These are phyloP conservation scores for Tenthredo amoena DNA, from an alignment of 2,888 invertebrate genomes.

Conservation along the genomic window DNA sequence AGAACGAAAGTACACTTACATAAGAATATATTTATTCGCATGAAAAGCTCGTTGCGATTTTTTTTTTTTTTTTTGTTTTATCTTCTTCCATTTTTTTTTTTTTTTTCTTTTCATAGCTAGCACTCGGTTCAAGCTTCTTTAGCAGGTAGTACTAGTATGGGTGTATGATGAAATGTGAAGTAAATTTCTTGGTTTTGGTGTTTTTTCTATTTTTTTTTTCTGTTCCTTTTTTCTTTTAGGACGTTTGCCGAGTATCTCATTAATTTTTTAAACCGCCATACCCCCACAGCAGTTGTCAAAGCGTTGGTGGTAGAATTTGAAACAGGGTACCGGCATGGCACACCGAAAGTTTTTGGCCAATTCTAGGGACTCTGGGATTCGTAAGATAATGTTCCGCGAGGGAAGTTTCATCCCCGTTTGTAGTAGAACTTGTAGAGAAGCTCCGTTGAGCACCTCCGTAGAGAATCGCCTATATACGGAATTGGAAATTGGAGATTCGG, in stretches of 20 bases:
- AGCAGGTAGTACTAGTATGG: background rate
- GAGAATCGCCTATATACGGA: constrained; percentile 3
- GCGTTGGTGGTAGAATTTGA: background rate
- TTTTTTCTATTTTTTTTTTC: background rate
- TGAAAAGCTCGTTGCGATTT: background rate
- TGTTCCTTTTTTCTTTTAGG: background rate
- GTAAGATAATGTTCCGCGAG: background rate
- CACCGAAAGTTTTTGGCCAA: constrained; percentile 6
- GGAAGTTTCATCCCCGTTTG: background rate
- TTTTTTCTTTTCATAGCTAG: background rate
- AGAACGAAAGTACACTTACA: background rate
- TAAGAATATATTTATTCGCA: background rate
- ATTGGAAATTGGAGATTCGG: constrained; percentile 39
- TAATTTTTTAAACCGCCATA: background rate
- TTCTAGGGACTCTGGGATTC: background rate
- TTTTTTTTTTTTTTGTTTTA: background rate
- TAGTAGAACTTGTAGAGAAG: background rate
- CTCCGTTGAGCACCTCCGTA: constrained; percentile 39
- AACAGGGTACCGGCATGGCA: background rate
- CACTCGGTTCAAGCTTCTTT: background rate
- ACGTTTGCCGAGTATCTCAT: background rate
- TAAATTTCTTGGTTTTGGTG: background rate
- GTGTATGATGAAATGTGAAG: background rate
- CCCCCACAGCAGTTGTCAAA: background rate
- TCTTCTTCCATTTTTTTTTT: background rate